phyloP scores from a whole-genome alignment of 1,140 invertebrate species.

The Apocrypta bakeri region DNA sequence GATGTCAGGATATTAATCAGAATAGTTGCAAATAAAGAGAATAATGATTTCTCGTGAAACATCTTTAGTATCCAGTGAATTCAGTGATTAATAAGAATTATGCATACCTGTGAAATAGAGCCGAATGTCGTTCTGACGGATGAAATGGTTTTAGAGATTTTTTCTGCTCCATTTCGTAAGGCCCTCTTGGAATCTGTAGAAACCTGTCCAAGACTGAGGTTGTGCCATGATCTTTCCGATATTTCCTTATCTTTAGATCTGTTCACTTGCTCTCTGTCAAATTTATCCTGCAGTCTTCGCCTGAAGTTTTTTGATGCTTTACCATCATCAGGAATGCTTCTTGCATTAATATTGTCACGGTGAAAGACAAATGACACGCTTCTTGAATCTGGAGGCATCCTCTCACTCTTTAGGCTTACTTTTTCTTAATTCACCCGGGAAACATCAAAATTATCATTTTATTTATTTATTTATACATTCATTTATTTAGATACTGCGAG shows the following conservation, averaged over 20 bases:
- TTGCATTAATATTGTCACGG: conserved; percentile 62
- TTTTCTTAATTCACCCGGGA: neutral
- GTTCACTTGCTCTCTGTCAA: conserved; percentile 66
- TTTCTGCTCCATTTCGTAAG: conserved; percentile 75
- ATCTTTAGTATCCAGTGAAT: neutral
- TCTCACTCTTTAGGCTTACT: conserved; percentile 10
- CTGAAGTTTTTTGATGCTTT: conserved; percentile 61
- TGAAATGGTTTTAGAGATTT: conserved; percentile 77
- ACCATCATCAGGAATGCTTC: conserved; percentile 56
- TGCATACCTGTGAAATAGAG: conserved; percentile 76
- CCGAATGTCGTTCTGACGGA: conserved; percentile 76
- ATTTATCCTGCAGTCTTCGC: conserved; percentile 70
- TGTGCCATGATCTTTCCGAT: conserved; percentile 67
- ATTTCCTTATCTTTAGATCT: conserved; percentile 54
- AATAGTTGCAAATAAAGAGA: neutral
- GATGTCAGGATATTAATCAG: too few relatives aligned
- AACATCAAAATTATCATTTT: too few relatives aligned
- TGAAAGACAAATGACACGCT: conserved; percentile 72
- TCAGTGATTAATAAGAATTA: conserved; percentile 43
- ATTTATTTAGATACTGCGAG: too few relatives aligned
- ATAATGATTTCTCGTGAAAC: too few relatives aligned
- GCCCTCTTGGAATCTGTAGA: conserved; percentile 72
- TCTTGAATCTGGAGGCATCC: conserved; percentile 71
- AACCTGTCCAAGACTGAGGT: conserved; percentile 66
- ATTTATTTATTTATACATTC: too few relatives aligned